Base-by-base conservation (phyloP, 2,113 vertebrate genomes). In the Axis porcinus region DNA sequence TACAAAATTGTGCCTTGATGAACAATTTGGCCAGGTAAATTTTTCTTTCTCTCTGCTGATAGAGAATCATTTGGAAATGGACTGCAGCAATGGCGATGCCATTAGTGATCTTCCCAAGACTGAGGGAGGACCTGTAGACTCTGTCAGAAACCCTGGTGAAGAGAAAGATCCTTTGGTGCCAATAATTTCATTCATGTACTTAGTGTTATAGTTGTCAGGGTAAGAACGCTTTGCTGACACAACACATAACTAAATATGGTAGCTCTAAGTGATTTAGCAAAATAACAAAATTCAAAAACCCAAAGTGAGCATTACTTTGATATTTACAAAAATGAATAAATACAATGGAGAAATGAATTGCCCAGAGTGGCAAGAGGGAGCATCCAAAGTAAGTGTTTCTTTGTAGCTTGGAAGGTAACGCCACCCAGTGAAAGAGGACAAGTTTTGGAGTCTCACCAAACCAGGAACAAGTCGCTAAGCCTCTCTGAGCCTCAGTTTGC, bases 171-270 rank as follows among this genome's bases (percentile, higher is more conserved):
- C n/a, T 90, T 95, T 96, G 89, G 57, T 15, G 2, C 94, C 97
- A 95, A 97, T 95, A 97, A 97, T 96, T 92, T 98, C 96, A 96
- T 96, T 52, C 82, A 62, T 60, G 93, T 92, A 74, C 92, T 98
- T 95, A 97, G 92, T 94, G 64, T 97, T 95, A 64, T 15, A 97
- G 64, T 97, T 98, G 92, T 98, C 94, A 93, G 74, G 94, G 89
- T 95, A 95, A 98, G 97, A 97, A 97, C 4, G 60, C 94, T 96
- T 97, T 78, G 85, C 96, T 90, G 89, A 98, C 91, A 89, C 91
- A 81, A 85, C 79, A 81, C 14, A n/a, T 79, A 94, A 94, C 76
- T 97, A 96, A 84, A 33, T 93, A 93, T 43, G 10, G 86, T 91
- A 95, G 94, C 90, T 94, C 97, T 97, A 93, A 97, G 0, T 97